Evolutionary conservation across 2,797 vertebrate species (phyloP), one percentile per base, ranked within the genome.

Genomic region (Gymnocypris eckloni): DNA sequence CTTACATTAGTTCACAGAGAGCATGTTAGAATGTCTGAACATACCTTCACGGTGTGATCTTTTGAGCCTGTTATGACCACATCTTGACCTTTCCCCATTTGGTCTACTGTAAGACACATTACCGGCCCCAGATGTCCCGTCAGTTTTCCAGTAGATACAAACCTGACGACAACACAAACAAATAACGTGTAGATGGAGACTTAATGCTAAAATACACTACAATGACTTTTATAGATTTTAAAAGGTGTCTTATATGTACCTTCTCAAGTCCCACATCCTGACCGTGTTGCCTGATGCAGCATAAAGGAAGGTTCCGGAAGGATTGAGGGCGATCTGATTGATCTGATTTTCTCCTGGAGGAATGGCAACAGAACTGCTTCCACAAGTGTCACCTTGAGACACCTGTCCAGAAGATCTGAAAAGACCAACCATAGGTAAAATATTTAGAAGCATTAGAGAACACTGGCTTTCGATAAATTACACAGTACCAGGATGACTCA

Each of bases 211-310:
- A 59, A 59, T 59, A 59, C 22, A 59, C 8, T 10, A n/a, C 22
- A 59, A 59, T n/a, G 22, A 4, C 54, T 56, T 54, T 52, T 6
- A 54, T 5, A 18, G 50, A 18, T 18, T 20, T 54, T 9, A 56
- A 56, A 56, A 3, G 54, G 52, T 2, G 1, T 54, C 52, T 8
- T 54, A 18, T 20, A 54, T 20, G 22, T 94, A 99, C 98, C 97
- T 99, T 92, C 97, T 97, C 48, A 99, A 95, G 89, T 99, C 98
- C 98, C 98, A 99, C 97, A 99, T 99, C 88, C 98, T 96, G 81
- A 99, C 97, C 9, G 97, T 94, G 67, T 97, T 99, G 85, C 97
- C 97, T 37, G 98, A 96, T 25, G 98, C 98, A 2, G 98, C 98
- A 39, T 99, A 99, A 4, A 99, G 95, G 91, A 98, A 97, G 12